Percentiles rank a stretch among this genome's conserved stretches.
Evolutionary conservation across 2,113 vertebrate genomes (phyloP).

Genomic region (Tachuris rubrigastra): DNA sequence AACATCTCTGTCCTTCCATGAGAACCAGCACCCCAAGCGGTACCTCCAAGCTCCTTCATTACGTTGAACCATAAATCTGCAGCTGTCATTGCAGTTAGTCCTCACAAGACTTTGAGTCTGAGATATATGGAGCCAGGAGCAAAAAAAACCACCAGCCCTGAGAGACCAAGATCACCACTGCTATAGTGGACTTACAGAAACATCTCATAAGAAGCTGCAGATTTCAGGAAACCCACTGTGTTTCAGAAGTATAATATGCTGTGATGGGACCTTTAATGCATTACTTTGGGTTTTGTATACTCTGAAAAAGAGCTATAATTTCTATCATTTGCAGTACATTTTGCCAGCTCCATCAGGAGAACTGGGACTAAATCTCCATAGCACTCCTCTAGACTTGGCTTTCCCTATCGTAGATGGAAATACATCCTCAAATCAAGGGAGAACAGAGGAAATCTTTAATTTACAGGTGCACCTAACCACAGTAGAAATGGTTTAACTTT

Average conservation of each 20-base stretch:
- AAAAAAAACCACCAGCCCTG: background rate
- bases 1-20: accelerated
- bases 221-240: background rate
- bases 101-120: background rate
- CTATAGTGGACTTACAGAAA: background rate
- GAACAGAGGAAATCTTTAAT: background rate
- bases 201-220: background rate
- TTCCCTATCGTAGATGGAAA: background rate
- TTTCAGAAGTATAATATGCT: background rate
- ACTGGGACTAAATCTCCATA: background rate
- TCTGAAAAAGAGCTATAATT: background rate
- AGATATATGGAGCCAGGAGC: background rate
- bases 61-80: background rate
- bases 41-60: background rate
- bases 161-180: background rate
- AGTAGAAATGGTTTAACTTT: background rate
- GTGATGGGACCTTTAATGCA: background rate
- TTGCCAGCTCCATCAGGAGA: background rate
- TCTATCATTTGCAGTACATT: background rate
- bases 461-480: background rate
- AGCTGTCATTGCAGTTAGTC: background rate
- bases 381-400: background rate
- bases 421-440: accelerated
- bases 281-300: background rate
- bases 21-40: background rate